Evolutionary conservation across 2,113 vertebrate species (phyloP).

Genomic region (Aramus guarauna): DNA sequence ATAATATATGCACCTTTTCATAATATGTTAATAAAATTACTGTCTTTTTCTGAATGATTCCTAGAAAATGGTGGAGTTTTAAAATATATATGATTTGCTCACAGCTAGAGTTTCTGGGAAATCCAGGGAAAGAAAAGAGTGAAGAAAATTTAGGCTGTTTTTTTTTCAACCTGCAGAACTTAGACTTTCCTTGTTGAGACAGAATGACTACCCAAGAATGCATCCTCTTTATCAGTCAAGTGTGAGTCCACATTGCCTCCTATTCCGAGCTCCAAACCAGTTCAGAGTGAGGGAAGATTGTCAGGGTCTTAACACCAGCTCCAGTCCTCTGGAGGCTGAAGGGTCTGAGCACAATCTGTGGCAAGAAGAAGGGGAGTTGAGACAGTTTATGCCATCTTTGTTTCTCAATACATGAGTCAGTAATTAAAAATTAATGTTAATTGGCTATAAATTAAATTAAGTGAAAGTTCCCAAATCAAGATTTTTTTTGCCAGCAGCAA

Average conservation of each 20-base stretch:
- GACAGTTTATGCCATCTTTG: background rate
- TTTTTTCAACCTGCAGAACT: background rate
- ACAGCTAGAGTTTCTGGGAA: background rate
- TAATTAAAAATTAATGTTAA: background rate
- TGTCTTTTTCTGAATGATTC: background rate
- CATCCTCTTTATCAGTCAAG: background rate
- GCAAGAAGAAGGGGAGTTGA: background rate
- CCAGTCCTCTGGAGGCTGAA: background rate
- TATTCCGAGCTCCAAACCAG: background rate
- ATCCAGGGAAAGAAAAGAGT: background rate
- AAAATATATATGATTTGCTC: background rate
- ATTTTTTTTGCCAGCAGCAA: background rate
- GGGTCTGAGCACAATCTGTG: background rate
- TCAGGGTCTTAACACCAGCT: background rate
- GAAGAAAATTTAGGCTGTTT: background rate
- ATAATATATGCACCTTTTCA: background rate
- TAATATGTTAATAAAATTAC: background rate
- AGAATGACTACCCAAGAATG: background rate
- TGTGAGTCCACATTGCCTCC: background rate
- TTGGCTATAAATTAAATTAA: background rate
- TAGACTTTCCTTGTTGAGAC: background rate
- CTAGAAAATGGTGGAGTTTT: background rate
- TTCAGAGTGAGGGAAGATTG: background rate
- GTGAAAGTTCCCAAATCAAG: background rate
- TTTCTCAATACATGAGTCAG: background rate